These are phyloP conservation scores for Pangasianodon gigas DNA, from an alignment of 2,113 vertebrate species.

Conservation along the genomic window DNA sequence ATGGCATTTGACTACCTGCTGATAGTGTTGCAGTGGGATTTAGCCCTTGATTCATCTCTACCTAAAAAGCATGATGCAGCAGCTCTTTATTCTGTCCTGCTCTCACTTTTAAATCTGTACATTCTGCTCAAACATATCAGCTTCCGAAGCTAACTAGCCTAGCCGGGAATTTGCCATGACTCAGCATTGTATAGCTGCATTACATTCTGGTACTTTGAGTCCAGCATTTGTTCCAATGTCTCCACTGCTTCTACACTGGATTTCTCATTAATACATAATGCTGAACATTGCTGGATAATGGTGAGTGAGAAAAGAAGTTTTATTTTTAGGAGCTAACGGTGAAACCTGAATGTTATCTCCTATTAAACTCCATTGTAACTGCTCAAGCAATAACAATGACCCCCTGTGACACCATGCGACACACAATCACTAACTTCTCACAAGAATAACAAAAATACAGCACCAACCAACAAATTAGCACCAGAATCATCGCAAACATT, in stretches of 20 bases:
- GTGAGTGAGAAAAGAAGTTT: too few relatives aligned
- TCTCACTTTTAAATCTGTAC: neutral
- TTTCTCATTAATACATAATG: neutral
- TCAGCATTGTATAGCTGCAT: neutral
- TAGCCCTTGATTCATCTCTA: neutral
- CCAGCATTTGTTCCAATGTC: neutral
- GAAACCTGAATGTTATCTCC: too few relatives aligned
- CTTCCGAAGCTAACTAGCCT: neutral
- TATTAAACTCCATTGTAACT: too few relatives aligned
- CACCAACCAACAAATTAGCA: too few relatives aligned
- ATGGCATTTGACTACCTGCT: neutral
- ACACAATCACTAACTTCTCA: too few relatives aligned
- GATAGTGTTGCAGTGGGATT: neutral
- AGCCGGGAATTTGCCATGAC: neutral
- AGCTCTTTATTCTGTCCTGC: neutral
- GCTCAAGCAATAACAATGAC: too few relatives aligned
- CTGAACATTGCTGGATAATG: too few relatives aligned
- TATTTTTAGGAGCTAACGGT: too few relatives aligned
- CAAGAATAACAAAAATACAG: too few relatives aligned
- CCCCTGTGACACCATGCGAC: too few relatives aligned
- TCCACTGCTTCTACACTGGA: neutral
- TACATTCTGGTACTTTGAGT: neutral
- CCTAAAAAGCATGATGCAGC: neutral
- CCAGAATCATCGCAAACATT: too few relatives aligned
- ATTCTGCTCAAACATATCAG: too few relatives aligned